Conservation (phyloP, 1,140 invertebrate species). For the Hormaphis cornu region DNA sequence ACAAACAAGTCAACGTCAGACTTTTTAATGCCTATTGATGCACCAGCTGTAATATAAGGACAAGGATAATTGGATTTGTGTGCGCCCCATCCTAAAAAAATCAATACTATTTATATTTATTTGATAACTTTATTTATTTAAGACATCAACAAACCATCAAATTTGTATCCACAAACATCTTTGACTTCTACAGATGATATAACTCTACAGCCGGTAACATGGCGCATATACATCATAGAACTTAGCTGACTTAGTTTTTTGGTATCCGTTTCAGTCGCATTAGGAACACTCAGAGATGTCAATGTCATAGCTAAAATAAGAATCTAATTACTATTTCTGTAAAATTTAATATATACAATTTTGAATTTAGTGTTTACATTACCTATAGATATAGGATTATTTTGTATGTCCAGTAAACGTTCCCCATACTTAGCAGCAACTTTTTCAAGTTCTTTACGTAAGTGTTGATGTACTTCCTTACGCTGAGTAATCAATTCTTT, state of each 20-base stretch:
- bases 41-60: slow-evolving; percentile 62
- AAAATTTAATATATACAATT: background rate
- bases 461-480: slow-evolving; percentile 56
- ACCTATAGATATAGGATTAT: slow-evolving; percentile 71
- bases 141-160: slow-evolving; percentile 45
- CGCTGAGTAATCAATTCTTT: slow-evolving; percentile 54
- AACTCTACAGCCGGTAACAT: slow-evolving; percentile 60
- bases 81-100: slow-evolving; percentile 54
- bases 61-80: slow-evolving; percentile 54
- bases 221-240: slow-evolving; percentile 62
- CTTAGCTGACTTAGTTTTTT: slow-evolving; percentile 52
- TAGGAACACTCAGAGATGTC: slow-evolving; percentile 37
- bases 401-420: slow-evolving; percentile 53
- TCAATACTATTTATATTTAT: background rate
- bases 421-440: slow-evolving; percentile 56
- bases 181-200: slow-evolving; percentile 50
- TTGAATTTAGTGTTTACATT: slow-evolving; percentile 25
- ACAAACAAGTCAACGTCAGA: slow-evolving; percentile 58
- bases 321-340: background rate
- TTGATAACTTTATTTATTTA: background rate
- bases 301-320: slow-evolving; percentile 42
- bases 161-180: slow-evolving; percentile 49
- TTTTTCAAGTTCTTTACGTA: slow-evolving; percentile 52
- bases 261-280: slow-evolving; percentile 41
- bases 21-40: slow-evolving; percentile 58